A percentile compares a stretch with the other conserved stretches of the same genome.
phyloP scores from a whole-genome alignment of 2,113 vertebrate species.

The Brevimyrus niger region DNA sequence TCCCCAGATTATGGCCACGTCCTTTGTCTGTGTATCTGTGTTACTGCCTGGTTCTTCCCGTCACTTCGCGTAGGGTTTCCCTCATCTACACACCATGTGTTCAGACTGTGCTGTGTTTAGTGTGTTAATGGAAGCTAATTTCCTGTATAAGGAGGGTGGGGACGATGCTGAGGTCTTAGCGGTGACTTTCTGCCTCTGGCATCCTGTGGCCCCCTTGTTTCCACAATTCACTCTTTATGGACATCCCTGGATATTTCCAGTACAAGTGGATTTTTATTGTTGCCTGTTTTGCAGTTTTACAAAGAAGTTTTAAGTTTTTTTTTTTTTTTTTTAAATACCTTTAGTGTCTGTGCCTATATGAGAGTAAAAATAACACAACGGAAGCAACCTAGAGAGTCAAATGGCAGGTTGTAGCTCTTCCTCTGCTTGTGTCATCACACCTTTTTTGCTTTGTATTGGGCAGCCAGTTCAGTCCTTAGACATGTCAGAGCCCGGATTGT shows the following conservation, averaged over 20 bases:
- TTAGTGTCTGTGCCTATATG: background rate
- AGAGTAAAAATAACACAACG: background rate
- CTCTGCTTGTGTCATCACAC: background rate
- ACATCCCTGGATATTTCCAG: background rate
- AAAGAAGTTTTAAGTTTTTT: background rate
- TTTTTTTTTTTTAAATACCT: background rate
- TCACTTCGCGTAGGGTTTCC: background rate
- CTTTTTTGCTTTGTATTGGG: background rate
- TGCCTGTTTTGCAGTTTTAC: background rate
- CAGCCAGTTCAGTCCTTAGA: background rate
- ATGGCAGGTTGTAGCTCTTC: background rate
- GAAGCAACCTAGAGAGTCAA: background rate
- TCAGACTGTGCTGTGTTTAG: background rate
- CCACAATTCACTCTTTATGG: background rate
- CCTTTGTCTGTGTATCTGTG: background rate
- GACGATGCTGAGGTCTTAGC: background rate
- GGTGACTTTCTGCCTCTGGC: background rate
- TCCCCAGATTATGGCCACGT: background rate
- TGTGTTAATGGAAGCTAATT: background rate
- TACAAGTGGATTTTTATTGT: background rate
- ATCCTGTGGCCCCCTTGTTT: background rate
- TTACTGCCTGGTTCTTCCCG: background rate
- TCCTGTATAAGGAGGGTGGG: background rate
- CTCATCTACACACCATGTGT: background rate
- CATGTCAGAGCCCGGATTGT: background rate